Evolutionary conservation across 2,888 invertebrate genomes (phyloP).

Genomic region (Cistogaster globosa): DNA sequence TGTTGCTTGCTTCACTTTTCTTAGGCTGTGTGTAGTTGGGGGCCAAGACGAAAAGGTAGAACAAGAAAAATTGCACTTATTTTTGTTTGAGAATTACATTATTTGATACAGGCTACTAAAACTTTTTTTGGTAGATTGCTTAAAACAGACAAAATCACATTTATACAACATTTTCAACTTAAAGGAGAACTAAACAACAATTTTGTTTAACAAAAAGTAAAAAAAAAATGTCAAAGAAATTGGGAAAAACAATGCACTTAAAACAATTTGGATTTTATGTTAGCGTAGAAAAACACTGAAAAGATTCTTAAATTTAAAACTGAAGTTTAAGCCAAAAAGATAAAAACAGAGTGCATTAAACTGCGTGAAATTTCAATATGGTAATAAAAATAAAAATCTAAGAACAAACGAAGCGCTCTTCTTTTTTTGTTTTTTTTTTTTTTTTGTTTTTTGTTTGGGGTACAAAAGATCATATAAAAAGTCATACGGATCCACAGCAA

Average conservation of each 20-base stretch:
- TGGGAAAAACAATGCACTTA: constrained; percentile 20
- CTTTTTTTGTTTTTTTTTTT: constrained; percentile 21
- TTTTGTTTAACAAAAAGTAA: constrained; percentile 13
- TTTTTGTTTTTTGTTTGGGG: not conserved
- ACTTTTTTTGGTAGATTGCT: constrained; percentile 61
- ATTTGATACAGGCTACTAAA: constrained; percentile 57
- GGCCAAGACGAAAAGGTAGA: not conserved
- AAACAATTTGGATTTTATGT: constrained; percentile 41
- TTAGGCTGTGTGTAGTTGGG: not conserved
- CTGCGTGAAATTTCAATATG: constrained; percentile 69
- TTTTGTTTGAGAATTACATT: constrained; percentile 39
- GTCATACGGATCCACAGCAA: constrained; percentile 6
- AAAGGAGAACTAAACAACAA: not conserved
- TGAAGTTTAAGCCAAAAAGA: constrained; percentile 20
- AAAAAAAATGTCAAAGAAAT: not conserved
- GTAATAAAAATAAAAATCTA: constrained; percentile 63
- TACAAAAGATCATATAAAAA: constrained; percentile 24
- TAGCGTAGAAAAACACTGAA: constrained; percentile 11
- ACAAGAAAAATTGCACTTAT: constrained; percentile 51
- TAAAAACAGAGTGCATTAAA: constrained; percentile 49
- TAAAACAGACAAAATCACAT: not conserved
- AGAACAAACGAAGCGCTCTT: constrained; percentile 64
- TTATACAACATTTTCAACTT: constrained; percentile 16
- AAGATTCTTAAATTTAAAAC: constrained; percentile 55
- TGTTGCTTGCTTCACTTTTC: not conserved